Base-by-base conservation (phyloP, 2,888 invertebrate species). In the Drosophila nr. medialis region DNA sequence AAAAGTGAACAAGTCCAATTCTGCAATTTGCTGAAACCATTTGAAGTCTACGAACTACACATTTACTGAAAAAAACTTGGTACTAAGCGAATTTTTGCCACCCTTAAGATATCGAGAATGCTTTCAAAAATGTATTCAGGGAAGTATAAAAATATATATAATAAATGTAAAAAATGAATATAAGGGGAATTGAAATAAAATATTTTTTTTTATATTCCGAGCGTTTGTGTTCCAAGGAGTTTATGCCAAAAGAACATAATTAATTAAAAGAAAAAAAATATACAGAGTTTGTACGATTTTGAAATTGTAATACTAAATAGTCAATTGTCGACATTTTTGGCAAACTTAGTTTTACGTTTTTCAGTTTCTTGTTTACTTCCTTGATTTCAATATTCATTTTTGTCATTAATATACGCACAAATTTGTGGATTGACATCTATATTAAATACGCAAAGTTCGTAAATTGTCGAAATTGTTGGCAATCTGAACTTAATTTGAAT, bases 311-410 rank as follows among this genome's bases (percentile, higher is more conserved):
- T 42, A 0, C 11, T n/a, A 10, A 10, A 10, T 10, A 13, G 0
- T 21, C 42, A 13, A 7, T 4, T 18, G 18, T 18, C 13, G 1
- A 45, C 1, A 24, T 15, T 45, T 4, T 24, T 24, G 15, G 24
- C 21, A 24, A 45, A 15, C 8, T 24, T 4, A 24, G 8, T 24
- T 15, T 24, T 4, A 7, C 1, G 7, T 15, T 3, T 11, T 42
- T 6, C 6, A 11, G 0, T 21, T 42, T 13, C 6, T n/a, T 42
- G 21, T 0, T 1, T 1, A 13, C 13, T 42, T 21, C 1, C 6
- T 48, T 38, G 48, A 53, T 53, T 72, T 65, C 56, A 67, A 76
- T 75, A 64, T 67, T 75, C 62, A 56, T 21, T 11, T 49, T 27
- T 40, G n/a, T 29, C 8, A 21, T 30, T 59, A 24, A 53, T 15